Conservation (phyloP, 2,888 invertebrate species). For the Euspilapteryx auroguttella region DNA sequence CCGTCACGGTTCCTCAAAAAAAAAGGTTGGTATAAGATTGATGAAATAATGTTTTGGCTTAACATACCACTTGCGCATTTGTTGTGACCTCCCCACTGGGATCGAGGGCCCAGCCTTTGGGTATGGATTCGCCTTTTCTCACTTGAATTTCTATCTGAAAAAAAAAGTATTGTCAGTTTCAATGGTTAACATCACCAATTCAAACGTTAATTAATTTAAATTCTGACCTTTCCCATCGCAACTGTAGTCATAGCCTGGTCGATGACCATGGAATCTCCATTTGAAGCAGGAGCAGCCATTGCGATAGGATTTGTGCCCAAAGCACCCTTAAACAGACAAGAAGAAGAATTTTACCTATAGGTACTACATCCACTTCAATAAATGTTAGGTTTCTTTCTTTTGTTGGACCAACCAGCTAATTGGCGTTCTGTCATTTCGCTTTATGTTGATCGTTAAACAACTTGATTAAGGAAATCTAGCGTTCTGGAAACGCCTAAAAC, state of each 20-base stretch:
- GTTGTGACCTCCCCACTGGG: constrained; percentile 64
- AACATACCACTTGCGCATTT: constrained; percentile 54
- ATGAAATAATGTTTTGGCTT: too few relatives aligned
- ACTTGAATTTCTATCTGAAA: constrained; percentile 78
- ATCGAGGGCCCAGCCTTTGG: constrained; percentile 84
- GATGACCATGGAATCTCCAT: constrained; percentile 76
- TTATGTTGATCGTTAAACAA: too few relatives aligned
- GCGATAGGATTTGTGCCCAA: constrained; percentile 92
- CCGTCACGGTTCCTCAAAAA: too few relatives aligned
- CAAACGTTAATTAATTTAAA: not conserved
- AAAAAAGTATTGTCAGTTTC: constrained; percentile 1
- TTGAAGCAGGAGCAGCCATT: constrained; percentile 71
- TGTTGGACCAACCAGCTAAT: too few relatives aligned
- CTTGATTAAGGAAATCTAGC: too few relatives aligned
- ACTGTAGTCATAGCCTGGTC: constrained; percentile 95
- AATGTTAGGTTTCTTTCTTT: too few relatives aligned
- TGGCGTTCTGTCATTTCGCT: too few relatives aligned
- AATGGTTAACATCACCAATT: not conserved
- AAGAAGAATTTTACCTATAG: too few relatives aligned
- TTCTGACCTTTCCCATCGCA: constrained; percentile 81
- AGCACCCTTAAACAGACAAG: constrained; percentile 64
- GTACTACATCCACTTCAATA: too few relatives aligned
- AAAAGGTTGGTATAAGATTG: too few relatives aligned
- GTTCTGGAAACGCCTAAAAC: constrained; percentile 56
- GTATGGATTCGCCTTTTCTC: constrained; percentile 75